Evolutionary conservation across 2,113 vertebrate species (phyloP).

Genomic region (Balaeniceps rex): DNA sequence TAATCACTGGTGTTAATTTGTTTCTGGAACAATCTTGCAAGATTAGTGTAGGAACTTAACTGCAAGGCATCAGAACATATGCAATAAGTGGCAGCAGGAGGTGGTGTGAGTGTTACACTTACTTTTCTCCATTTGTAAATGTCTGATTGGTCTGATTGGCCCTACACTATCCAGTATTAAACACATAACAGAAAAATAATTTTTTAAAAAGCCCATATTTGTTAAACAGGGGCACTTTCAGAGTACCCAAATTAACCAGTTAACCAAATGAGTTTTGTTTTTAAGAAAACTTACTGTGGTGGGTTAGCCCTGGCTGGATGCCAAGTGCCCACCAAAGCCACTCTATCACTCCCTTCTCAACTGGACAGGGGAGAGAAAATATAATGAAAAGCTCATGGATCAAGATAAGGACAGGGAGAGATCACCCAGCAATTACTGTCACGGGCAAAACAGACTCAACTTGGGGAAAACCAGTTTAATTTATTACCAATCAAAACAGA

Average conservation of each 20-base stretch:
- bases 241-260: neutral
- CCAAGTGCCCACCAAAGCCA: too few relatives aligned
- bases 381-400: too few relatives aligned
- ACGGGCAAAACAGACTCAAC: too few relatives aligned
- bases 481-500: too few relatives aligned
- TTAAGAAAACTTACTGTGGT: neutral
- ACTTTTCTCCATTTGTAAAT: neutral
- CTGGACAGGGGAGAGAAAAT: too few relatives aligned
- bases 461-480: too few relatives aligned
- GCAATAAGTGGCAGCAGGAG: neutral
- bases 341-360: too few relatives aligned
- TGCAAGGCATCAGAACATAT: neutral
- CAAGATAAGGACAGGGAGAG: too few relatives aligned
- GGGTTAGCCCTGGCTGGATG: too few relatives aligned
- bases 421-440: too few relatives aligned
- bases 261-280: neutral
- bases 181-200: rapidly evolving
- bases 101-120: neutral
- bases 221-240: neutral
- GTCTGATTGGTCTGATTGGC: neutral
- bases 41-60: neutral
- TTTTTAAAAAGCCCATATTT: neutral
- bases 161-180: neutral
- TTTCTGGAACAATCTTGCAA: neutral
- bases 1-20: neutral